Conservation (phyloP, 2,888 invertebrate genomes). For the Lycophotia porphyrea region DNA sequence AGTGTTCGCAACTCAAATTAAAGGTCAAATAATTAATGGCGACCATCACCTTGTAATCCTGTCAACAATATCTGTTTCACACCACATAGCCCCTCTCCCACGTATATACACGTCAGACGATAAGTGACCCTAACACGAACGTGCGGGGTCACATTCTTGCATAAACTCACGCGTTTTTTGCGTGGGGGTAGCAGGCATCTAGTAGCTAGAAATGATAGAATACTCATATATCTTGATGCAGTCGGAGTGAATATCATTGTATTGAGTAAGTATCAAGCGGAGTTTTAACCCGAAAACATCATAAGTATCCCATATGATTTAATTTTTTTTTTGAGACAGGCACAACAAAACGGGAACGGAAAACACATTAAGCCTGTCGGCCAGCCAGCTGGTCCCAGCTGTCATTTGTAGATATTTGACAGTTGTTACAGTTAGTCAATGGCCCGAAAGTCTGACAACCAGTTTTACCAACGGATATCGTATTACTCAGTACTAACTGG, state of each 20-base stretch:
- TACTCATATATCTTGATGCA: too few species aligned
- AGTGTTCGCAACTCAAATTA: slow-evolving; percentile 1
- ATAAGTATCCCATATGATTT: not conserved
- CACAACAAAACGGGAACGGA: not conserved
- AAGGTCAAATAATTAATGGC: slow-evolving; percentile 19
- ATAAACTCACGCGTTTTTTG: not conserved
- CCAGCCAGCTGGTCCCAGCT: too few species aligned
- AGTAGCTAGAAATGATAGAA: too few species aligned
- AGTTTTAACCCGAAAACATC: not conserved
- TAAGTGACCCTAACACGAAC: slow-evolving; percentile 4
- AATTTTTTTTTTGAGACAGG: not conserved
- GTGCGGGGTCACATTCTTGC: not conserved
- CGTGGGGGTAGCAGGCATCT: too few species aligned
- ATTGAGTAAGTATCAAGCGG: too few species aligned
- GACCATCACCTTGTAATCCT: slow-evolving; percentile 1
- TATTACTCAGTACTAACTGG: not conserved
- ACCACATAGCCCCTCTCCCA: not conserved
- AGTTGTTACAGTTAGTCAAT: not conserved
- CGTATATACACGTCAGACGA: not conserved
- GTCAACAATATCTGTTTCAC: slow-evolving; percentile 41
- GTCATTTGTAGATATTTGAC: not conserved
- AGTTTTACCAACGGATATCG: not conserved
- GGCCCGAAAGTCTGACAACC: not conserved
- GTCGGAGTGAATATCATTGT: too few species aligned
- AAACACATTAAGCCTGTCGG: too few species aligned